Conservation (phyloP, 1,140 invertebrate genomes). For the Leptinotarsa undecemlineata region DNA sequence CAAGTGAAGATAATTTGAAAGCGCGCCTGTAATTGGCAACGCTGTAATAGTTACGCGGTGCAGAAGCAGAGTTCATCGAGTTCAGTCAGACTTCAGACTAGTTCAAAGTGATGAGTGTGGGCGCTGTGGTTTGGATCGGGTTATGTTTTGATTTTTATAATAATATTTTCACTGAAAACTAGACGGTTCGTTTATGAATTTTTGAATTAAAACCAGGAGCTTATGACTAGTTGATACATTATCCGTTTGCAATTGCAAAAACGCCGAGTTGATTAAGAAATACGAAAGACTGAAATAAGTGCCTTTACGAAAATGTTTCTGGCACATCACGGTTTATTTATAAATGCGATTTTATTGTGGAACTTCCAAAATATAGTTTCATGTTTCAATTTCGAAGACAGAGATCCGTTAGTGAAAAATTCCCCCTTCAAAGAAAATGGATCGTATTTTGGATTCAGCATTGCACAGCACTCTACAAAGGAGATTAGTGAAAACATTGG, state of each 20-base stretch:
- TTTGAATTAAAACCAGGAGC: neutral
- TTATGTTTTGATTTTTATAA: neutral
- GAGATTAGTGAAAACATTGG: constrained; percentile 10
- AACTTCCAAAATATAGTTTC: constrained; percentile 31
- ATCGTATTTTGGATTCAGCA: constrained; percentile 45
- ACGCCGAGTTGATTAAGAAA: neutral
- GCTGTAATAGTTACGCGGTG: no score
- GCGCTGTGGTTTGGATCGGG: neutral
- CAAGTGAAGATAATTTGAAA: neutral
- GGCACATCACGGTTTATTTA: constrained; percentile 5
- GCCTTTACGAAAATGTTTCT: constrained; percentile 17
- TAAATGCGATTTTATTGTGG: constrained; percentile 15
- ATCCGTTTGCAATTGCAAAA: neutral
- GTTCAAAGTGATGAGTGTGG: neutral
- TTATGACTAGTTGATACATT: neutral
- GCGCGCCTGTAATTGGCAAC: neutral
- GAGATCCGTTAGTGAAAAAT: constrained; percentile 43
- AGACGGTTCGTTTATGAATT: neutral
- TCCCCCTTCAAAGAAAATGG: constrained; percentile 26
- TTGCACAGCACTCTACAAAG: constrained; percentile 38
- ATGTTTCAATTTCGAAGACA: constrained; percentile 42
- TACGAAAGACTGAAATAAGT: neutral
- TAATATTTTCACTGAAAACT: neutral
- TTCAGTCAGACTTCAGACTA: neutral
- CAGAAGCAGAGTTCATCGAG: neutral